Percentiles rank a stretch among this genome's conserved stretches.
Evolutionary conservation across 2,113 vertebrate genomes (phyloP).

Genomic region (Pristiophorus japonicus): DNA sequence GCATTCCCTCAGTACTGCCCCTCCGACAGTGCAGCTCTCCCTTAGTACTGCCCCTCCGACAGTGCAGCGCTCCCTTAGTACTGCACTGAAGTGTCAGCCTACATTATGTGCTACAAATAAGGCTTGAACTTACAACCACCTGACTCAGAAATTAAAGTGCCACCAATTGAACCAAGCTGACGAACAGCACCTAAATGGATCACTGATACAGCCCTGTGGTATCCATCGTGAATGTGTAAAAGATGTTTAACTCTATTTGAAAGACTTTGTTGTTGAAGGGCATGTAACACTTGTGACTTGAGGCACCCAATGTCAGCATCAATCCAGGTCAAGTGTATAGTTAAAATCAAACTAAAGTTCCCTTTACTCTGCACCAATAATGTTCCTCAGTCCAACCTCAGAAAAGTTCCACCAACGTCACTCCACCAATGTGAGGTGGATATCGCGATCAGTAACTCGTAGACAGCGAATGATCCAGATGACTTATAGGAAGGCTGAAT

Average conservation of each 20-base stretch:
- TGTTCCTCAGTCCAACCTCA: background rate
- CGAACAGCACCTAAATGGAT: background rate
- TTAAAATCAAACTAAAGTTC: background rate
- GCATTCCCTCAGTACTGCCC: background rate
- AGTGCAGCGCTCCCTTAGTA: background rate
- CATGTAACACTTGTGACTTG: no score
- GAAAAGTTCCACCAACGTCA: background rate
- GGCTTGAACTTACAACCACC: background rate
- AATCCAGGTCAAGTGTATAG: no score
- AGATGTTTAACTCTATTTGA: background rate
- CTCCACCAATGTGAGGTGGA: background rate
- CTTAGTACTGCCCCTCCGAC: background rate
- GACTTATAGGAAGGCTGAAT: background rate
- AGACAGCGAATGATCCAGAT: background rate
- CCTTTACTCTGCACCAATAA: background rate
- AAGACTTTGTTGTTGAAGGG: background rate
- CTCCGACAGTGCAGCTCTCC: background rate
- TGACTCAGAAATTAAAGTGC: background rate
- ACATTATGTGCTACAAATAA: background rate
- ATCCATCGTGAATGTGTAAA: background rate
- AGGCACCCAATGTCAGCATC: no score
- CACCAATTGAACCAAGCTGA: background rate
- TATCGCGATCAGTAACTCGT: background rate
- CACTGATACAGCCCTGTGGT: background rate
- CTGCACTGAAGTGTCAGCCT: background rate